Percentiles rank a stretch among this genome's conserved stretches.
Evolutionary conservation across 2,797 vertebrate genomes (phyloP).

Genomic region (Syncerus caffer): DNA sequence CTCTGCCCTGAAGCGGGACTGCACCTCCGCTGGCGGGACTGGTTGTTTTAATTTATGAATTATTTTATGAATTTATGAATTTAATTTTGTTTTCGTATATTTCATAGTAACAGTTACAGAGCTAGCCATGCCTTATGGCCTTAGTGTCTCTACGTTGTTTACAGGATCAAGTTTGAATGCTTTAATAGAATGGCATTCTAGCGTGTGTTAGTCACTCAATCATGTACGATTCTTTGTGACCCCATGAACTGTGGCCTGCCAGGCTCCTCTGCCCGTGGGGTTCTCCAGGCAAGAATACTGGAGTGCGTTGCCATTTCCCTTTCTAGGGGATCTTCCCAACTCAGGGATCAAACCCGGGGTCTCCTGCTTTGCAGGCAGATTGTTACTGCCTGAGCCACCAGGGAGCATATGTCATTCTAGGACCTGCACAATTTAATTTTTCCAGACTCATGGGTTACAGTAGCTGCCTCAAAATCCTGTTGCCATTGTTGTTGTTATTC

Average conservation of each 20-base stretch:
- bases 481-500: not conserved
- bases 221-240: not conserved
- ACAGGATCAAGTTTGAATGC: not conserved
- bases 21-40: not conserved
- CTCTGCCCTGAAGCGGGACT: rapidly evolving
- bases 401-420: not conserved
- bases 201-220: not conserved
- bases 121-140: not conserved
- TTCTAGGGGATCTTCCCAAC: not conserved
- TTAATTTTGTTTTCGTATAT: not conserved
- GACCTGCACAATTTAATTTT: not conserved
- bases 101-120: not conserved
- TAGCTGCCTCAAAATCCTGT: not conserved
- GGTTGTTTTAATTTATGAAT: not conserved
- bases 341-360: not conserved
- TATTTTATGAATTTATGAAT: not conserved
- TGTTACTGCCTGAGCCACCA: not conserved
- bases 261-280: not conserved
- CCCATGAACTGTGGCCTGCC: not conserved
- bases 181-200: not conserved
- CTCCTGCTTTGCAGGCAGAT: not conserved
- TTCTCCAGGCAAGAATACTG: not conserved
- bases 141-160: not conserved
- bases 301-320: not conserved
- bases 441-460: not conserved